Percentiles rank a stretch among this genome's conserved stretches.
Conservation (phyloP, 2,888 invertebrate species). For the Apoda limacodes region DNA sequence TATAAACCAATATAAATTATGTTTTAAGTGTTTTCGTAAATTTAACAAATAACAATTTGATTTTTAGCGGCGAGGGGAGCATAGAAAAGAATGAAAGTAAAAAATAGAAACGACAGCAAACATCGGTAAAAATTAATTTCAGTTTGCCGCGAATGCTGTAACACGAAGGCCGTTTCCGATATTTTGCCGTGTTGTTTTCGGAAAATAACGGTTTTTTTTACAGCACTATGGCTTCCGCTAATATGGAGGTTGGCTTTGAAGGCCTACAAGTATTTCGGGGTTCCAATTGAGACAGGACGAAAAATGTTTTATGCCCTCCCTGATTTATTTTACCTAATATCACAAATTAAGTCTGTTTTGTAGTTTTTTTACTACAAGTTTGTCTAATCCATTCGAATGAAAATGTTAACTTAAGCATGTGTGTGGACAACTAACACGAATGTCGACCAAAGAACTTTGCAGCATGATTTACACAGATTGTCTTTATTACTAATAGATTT, state of each 20-base stretch:
- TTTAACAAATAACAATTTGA: conserved; percentile 55
- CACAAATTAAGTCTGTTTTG: too few relatives aligned
- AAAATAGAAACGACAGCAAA: conserved; percentile 44
- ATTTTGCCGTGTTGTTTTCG: conserved; percentile 30
- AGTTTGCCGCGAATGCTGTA: conserved; percentile 40
- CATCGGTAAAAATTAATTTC: conserved; percentile 51
- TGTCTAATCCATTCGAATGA: conserved; percentile 10
- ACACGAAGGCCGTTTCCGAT: conserved; percentile 28
- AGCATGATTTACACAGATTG: too few relatives aligned
- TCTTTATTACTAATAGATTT: too few relatives aligned
- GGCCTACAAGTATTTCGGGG: conserved; percentile 33
- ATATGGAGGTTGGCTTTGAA: conserved; percentile 40
- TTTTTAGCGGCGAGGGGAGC: conserved; percentile 68
- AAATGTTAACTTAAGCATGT: conserved; percentile 44
- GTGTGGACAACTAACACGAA: conserved; percentile 43
- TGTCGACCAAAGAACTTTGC: too few relatives aligned
- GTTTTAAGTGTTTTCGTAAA: too few relatives aligned
- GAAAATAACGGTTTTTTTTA: conserved; percentile 38
- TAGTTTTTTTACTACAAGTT: conserved; percentile 14
- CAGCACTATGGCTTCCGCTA: conserved; percentile 48
- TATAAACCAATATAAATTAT: too few relatives aligned
- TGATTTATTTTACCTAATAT: too few relatives aligned
- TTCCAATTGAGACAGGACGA: conserved; percentile 42
- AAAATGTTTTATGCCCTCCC: too few relatives aligned
- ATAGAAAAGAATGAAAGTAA: conserved; percentile 52